Conservation (phyloP, 2,888 invertebrate species). For the Salticus scenicus region DNA sequence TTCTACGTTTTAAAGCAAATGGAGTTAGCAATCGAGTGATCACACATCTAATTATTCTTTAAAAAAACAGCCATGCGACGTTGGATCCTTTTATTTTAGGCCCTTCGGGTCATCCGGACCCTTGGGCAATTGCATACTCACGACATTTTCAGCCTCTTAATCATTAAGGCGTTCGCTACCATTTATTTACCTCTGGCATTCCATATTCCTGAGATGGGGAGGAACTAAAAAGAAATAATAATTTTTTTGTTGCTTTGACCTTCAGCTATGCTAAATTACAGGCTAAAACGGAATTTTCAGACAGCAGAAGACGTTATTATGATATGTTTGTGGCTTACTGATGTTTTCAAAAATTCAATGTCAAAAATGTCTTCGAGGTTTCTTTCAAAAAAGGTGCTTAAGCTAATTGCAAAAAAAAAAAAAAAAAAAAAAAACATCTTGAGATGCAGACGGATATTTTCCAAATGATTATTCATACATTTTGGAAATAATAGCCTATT, state of each 20-base stretch:
- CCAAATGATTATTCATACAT: no score
- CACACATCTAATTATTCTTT: no score
- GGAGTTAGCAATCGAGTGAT: no score
- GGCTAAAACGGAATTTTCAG: constrained; percentile 23
- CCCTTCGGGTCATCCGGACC: background rate
- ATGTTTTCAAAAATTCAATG: background rate
- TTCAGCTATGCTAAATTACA: constrained; percentile 38
- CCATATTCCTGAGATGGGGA: background rate
- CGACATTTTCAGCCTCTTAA: constrained; percentile 15
- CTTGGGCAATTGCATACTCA: constrained; percentile 36
- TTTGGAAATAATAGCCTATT: no score
- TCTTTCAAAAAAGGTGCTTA: no score
- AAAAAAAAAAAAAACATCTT: no score
- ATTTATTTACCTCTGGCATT: constrained; percentile 51
- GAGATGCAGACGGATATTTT: no score
- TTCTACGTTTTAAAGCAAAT: no score
- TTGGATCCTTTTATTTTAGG: background rate
- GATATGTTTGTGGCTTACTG: constrained; percentile 38
- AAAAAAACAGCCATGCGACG: no score
- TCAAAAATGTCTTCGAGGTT: no score
- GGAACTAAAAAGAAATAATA: background rate
- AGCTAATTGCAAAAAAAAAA: no score
- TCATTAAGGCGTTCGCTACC: constrained; percentile 37
- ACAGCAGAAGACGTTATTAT: background rate
- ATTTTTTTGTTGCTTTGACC: constrained; percentile 28